Base-by-base conservation (phyloP, 2,888 invertebrate species). In the Tipula confusa region DNA sequence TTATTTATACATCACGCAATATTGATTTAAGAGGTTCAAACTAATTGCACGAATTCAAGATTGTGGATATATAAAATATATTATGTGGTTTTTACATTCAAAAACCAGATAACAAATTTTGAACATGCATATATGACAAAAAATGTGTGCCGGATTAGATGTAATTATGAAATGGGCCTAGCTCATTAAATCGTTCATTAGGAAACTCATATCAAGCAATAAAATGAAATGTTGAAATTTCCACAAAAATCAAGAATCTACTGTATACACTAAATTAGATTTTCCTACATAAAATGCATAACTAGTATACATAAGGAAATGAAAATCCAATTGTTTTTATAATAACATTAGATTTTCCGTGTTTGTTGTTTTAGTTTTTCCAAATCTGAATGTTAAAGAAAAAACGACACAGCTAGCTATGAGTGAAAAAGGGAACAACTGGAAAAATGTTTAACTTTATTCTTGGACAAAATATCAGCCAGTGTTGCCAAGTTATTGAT, bases 401-500 rank as follows among this genome's bases (percentile, higher is more conserved):
- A 24, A 24, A 7, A 64, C 24, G 11, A 2, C 9, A 64, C 11
- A 64, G n/a, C n/a, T n/a, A n/a, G n/a, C n/a, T n/a, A n/a, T n/a
- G 18, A 64, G 24, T 2, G 7, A 9, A 24, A 64, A 64, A 64
- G 9, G 64, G 9, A 64, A 64, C 64, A 64, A 64, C 24, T 24
- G 24, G 11, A 64, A 9, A 64, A 24, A 64, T 9, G 24, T 64
- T 64, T 24, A 24, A 18, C 64, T 64, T 48, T 64, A 2, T 18
- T 24, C 9, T 2, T 64, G 18, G 6, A 64, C 5, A 64, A 64
- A 64, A 64, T 3, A 11, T 48, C 48, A 48, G 48, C 18, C 24
- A 64, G 24, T 64, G 64, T 64, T 64, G 64, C 64, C 24, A 64
- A 64, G 24, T 64, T 64, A 64, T 64, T 64, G 64, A 64, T 64